A percentile compares a stretch with the other conserved stretches of the same genome.
Conservation (phyloP, 2,797 vertebrate genomes). For the Garrulus glandarius region DNA sequence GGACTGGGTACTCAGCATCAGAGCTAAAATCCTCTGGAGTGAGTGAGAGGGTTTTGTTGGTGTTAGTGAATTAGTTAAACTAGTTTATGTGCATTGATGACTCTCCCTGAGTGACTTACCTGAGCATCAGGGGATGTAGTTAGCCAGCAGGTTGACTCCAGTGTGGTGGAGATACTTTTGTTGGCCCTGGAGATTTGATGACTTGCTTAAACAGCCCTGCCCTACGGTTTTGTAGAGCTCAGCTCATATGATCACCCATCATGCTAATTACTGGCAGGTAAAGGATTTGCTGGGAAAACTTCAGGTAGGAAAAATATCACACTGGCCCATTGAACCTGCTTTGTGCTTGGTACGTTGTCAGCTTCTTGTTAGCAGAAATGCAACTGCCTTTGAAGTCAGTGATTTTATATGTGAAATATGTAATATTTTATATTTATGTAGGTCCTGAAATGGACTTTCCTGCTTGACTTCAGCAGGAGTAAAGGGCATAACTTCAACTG, state of each 20-base stretch:
- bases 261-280: neutral
- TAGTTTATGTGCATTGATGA: neutral
- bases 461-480: neutral
- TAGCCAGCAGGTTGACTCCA: neutral
- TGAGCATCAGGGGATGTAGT: too few species aligned
- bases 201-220: neutral
- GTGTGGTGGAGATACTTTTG: neutral
- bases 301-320: neutral
- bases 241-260: neutral
- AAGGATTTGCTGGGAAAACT: neutral
- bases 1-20: neutral
- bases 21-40: neutral
- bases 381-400: neutral
- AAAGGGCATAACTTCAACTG: neutral
- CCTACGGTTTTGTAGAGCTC: neutral
- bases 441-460: neutral
- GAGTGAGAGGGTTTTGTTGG: neutral
- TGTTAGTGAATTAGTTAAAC: neutral
- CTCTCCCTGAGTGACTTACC: neutral
- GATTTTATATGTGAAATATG: neutral
- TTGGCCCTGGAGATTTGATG: constrained; percentile 35
- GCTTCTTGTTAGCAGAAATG: neutral
- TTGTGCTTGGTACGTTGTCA: neutral
- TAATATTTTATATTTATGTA: neutral
- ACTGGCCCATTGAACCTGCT: neutral